A percentile compares a stretch with the other conserved stretches of the same genome.
phyloP scores from a whole-genome alignment of 2,797 vertebrate genomes.

The Delichon dasypus region DNA sequence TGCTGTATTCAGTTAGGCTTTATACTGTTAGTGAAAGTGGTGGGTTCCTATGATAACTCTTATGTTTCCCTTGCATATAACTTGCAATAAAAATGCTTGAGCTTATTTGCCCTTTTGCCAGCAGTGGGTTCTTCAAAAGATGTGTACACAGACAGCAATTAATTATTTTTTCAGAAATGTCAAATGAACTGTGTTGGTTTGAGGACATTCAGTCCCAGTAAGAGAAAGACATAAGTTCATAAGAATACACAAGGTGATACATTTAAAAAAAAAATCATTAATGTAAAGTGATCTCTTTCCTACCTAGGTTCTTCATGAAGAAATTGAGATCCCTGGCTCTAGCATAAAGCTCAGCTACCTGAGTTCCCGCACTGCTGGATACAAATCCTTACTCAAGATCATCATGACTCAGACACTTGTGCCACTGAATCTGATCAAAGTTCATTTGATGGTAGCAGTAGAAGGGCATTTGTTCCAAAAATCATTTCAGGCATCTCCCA shows the following conservation, averaged over 20 bases:
- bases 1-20: slow-evolving; percentile 34
- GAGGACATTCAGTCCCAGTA: background rate
- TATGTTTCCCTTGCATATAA: slow-evolving; percentile 10
- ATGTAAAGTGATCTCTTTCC: background rate
- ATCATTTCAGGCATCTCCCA: slow-evolving; percentile 95
- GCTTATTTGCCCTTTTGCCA: slow-evolving; percentile 57
- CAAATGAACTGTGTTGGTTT: background rate
- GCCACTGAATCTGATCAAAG: slow-evolving; percentile 94
- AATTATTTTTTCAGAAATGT: slow-evolving; percentile 64
- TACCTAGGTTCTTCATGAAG: slow-evolving; percentile 94
- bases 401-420: slow-evolving; percentile 95
- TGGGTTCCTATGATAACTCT: slow-evolving; percentile 48
- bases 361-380: slow-evolving; percentile 93
- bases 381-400: slow-evolving; percentile 95
- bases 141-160: slow-evolving; percentile 15
- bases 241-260: background rate
- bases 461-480: slow-evolving; percentile 99
- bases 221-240: background rate
- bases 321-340: slow-evolving; percentile 92
- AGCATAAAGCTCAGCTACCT: slow-evolving; percentile 92
- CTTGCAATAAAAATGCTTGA: slow-evolving; percentile 52
- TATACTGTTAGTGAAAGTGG: slow-evolving; percentile 26
- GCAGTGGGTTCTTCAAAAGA: slow-evolving; percentile 21
- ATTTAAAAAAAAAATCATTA: background rate
- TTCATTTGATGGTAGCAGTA: slow-evolving; percentile 97